Conservation (phyloP, 2,113 vertebrate species). For the Notechis scutatus region DNA sequence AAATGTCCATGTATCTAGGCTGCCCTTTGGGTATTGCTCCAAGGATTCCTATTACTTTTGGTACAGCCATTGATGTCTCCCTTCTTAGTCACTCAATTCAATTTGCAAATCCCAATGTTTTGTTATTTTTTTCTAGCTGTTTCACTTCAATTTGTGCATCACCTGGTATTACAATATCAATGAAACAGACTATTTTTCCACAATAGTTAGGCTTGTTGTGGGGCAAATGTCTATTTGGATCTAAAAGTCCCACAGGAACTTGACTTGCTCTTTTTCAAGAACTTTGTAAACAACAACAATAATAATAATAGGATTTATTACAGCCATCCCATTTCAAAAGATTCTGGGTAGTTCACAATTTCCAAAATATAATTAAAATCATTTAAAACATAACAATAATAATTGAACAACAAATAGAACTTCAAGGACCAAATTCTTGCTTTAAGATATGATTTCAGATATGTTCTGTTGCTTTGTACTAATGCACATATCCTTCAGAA, state of each 20-base stretch:
- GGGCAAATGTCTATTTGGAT: neutral
- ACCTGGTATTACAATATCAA: neutral
- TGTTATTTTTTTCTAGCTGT: neutral
- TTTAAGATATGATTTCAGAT: constrained; percentile 12
- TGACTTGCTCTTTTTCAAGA: neutral
- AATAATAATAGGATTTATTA: neutral
- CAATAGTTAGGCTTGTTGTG: neutral
- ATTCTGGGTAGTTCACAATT: neutral
- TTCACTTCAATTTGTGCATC: neutral
- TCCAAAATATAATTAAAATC: neutral
- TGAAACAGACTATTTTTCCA: too few relatives aligned
- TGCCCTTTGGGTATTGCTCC: neutral
- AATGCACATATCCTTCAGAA: neutral
- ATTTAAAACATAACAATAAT: neutral
- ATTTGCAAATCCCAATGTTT: neutral
- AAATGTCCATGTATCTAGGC: neutral
- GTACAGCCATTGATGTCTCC: neutral
- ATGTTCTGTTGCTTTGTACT: constrained; percentile 3
- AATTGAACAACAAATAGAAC: neutral
- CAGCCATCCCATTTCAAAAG: neutral
- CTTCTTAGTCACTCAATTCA: neutral
- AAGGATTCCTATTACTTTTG: neutral
- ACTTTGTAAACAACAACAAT: neutral
- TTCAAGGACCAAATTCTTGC: neutral
- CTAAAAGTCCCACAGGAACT: neutral